Conservation (phyloP, 2,888 invertebrate genomes). For the Stenotaenia linearis region DNA sequence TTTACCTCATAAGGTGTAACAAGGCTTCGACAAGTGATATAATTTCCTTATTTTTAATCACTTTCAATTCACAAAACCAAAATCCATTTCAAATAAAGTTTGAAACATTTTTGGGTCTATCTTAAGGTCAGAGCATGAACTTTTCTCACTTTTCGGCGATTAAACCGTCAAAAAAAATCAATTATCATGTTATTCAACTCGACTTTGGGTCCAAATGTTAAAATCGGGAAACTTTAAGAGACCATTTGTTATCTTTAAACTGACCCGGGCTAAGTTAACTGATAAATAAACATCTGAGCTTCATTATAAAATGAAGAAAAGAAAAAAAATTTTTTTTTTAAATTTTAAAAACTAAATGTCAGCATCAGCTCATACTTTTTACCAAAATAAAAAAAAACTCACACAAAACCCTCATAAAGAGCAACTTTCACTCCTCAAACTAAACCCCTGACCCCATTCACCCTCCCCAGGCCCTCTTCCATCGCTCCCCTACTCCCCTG, state of each 20-base stretch:
- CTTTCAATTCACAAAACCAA: not conserved
- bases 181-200: not conserved
- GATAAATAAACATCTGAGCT: not conserved
- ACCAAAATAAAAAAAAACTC: not conserved
- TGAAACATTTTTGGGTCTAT: too few relatives aligned
- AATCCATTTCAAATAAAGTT: not conserved
- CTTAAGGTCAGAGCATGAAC: too few relatives aligned
- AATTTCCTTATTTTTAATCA: not conserved
- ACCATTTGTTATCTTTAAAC: not conserved
- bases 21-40: not conserved
- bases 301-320: not conserved
- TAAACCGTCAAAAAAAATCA: not conserved
- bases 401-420: not conserved
- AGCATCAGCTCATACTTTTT: too few relatives aligned
- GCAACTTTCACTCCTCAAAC: not conserved
- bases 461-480: not conserved
- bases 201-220: not conserved
- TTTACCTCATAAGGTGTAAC: not conserved
- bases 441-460: not conserved
- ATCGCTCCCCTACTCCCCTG: not conserved
- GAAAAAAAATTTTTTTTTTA: not conserved
- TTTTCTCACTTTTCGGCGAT: too few relatives aligned
- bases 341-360: too few relatives aligned
- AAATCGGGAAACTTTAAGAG: not conserved
- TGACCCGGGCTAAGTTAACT: not conserved